Evolutionary conservation across 2,888 invertebrate genomes (phyloP), one percentile per base, ranked within the genome.

Genomic region (Lepidocyrtoides sp.): DNA sequence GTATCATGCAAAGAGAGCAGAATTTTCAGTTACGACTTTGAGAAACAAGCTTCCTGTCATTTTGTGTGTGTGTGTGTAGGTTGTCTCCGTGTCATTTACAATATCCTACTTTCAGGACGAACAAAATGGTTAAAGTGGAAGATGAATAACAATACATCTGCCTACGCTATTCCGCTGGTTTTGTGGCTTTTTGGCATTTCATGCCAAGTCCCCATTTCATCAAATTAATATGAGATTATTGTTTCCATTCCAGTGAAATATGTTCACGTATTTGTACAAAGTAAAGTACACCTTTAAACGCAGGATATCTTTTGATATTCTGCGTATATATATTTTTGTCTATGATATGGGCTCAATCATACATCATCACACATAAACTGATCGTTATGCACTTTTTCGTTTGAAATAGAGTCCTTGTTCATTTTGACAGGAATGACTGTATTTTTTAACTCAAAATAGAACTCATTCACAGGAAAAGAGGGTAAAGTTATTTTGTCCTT

Each of bases 151-250:
- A 54, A 75, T 86, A 29, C 60, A 77, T 75, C 60, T 87, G 77
- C 32, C 57, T n/a, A n/a, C n/a, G n/a, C 66, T 77, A 8, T 29
- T 36, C 1, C 23, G 12, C 75, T 75, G 75, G 48, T 44, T 66
- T 87, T 87, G 77, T 87, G 86, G 60, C 85, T 86, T 86, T 75
- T 63, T 51, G 66, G 66, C 77, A 79, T 87, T 87, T 87, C 87
- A 87, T 87, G 87, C 66, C 75, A 86, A 79, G 63, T 79, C 66
- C 48, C 79, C 87, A 79, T 87, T 87, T 87, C 79, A 87, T 79
- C 66, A 79, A 87, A 87, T 87, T 87, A 87, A 87, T 79, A 66
- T 60, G 17, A 60, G 85, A 26, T 26, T 69, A 20, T 51, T n/a
- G n/a, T n/a, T n/a, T n/a, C n/a, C n/a, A n/a, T 23, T 48, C 36